These are phyloP conservation scores for Reticulitermes speratus DNA, from an alignment of 1,140 invertebrate species.

Conservation along the genomic window DNA sequence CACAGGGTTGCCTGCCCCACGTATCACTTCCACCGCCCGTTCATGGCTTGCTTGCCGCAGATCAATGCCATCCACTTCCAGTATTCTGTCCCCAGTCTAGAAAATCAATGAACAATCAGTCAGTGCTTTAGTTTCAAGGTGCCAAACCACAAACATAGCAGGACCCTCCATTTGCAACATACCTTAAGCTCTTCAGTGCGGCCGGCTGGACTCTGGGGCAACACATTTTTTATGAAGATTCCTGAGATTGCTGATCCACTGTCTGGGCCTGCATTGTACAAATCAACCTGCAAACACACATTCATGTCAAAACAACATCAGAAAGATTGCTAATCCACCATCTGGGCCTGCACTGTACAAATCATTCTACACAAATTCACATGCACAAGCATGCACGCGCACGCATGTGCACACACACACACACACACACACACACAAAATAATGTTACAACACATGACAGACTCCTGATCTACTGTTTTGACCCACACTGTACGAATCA, in stretches of 20 bases:
- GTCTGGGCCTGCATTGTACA: constrained; percentile 53
- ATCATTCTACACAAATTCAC: constrained; percentile 53
- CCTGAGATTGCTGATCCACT: constrained; percentile 69
- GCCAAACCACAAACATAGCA: too few relatives aligned
- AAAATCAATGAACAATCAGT: constrained; percentile 39
- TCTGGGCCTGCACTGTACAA: constrained; percentile 53
- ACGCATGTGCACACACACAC: neutral
- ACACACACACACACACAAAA: too few relatives aligned
- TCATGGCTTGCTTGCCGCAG: constrained; percentile 89
- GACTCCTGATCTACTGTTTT: constrained; percentile 54
- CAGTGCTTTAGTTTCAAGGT: neutral
- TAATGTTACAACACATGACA: constrained; percentile 42
- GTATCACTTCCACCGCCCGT: constrained; percentile 92
- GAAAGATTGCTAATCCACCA: constrained; percentile 55
- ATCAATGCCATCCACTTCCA: constrained; percentile 92
- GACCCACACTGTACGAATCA: constrained; percentile 51
- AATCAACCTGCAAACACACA: constrained; percentile 54
- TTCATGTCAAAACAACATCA: constrained; percentile 11
- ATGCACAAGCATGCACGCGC: neutral
- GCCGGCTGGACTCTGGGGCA: constrained; percentile 93
- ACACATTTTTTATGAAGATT: constrained; percentile 97
- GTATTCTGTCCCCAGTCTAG: constrained; percentile 83
- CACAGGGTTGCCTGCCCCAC: constrained; percentile 86
- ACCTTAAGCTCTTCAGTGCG: constrained; percentile 84
- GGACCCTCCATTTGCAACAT: neutral